These are phyloP conservation scores for Tubulanus polymorphus DNA, from an alignment of 2,888 invertebrate genomes.

Conservation along the genomic window DNA sequence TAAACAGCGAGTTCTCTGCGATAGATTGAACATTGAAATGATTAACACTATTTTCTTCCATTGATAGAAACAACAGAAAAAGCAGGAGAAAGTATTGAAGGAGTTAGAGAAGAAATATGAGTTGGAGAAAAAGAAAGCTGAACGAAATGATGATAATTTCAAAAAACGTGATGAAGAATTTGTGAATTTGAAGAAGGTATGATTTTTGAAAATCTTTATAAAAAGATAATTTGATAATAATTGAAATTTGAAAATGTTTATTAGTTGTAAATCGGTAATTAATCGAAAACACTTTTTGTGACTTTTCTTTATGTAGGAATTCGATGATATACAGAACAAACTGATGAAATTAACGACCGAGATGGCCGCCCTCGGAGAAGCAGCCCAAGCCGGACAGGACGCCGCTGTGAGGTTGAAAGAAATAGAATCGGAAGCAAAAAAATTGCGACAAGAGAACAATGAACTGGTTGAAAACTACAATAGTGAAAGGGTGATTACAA, in stretches of 20 bases:
- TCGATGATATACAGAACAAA: conserved; percentile 27
- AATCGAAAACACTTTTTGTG: too few relatives aligned
- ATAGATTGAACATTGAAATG: too few relatives aligned
- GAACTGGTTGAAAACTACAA: conserved; percentile 45
- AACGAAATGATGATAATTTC: conserved; percentile 28
- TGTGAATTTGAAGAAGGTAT: conserved; percentile 30
- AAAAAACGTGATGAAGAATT: conserved; percentile 36
- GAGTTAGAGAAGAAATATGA: conserved; percentile 38
- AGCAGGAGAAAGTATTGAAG: conserved; percentile 41
- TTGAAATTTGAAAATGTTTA: too few relatives aligned
- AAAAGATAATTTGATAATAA: too few relatives aligned
- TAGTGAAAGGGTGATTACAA: conserved; percentile 46
- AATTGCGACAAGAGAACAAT: conserved; percentile 41
- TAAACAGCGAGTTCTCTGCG: too few relatives aligned
- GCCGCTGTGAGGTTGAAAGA: conserved; percentile 37
- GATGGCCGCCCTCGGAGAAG: conserved; percentile 34
- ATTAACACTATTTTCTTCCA: not conserved
- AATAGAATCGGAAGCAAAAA: conserved; percentile 37
- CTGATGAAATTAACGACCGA: conserved; percentile 33
- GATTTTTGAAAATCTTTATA: not conserved
- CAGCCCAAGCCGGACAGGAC: conserved; percentile 42
- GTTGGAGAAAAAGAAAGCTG: conserved; percentile 30
- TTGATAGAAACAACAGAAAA: conserved; percentile 28
- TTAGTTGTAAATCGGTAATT: too few relatives aligned
- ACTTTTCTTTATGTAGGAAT: conserved; percentile 25